These are phyloP conservation scores for Thamnophis elegans DNA, from an alignment of 2,797 vertebrate genomes.

Conservation along the genomic window DNA sequence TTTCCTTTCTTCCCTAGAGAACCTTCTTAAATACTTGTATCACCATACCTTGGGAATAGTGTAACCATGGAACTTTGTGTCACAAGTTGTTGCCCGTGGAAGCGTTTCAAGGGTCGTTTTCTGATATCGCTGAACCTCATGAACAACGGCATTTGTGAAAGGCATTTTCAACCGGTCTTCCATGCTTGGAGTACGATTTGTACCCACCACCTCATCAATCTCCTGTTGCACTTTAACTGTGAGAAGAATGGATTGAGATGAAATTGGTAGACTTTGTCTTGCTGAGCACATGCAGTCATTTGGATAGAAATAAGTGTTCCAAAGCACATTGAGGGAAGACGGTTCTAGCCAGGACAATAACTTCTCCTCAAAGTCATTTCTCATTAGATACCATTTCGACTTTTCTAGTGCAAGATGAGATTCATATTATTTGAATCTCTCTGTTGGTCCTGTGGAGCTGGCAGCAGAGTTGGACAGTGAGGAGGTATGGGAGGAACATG, in stretches of 20 bases:
- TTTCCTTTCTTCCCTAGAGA: background rate
- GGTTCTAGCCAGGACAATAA: background rate
- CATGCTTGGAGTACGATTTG: background rate
- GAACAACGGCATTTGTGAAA: slow-evolving; percentile 40
- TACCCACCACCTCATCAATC: slow-evolving; percentile 31
- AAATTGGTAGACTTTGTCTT: background rate
- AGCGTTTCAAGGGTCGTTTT: slow-evolving; percentile 1
- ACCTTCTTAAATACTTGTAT: background rate
- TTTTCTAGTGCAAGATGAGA: background rate
- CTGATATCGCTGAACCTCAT: slow-evolving; percentile 30
- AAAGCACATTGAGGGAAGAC: background rate
- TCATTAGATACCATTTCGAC: background rate
- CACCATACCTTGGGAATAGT: slow-evolving; percentile 36
- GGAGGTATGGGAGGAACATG: too few species aligned
- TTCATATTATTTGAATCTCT: background rate
- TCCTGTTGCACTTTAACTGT: slow-evolving; percentile 44
- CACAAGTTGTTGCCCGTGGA: slow-evolving; percentile 5
- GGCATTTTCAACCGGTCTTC: slow-evolving; percentile 34
- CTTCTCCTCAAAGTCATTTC: background rate
- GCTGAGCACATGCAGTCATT: background rate
- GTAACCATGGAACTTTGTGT: slow-evolving; percentile 26
- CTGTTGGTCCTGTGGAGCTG: too few species aligned
- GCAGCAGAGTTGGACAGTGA: too few species aligned
- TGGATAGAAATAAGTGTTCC: background rate
- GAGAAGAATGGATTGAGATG: background rate